Conservation (phyloP, 1,140 invertebrate species). For the Druon quercuslanigerum region DNA sequence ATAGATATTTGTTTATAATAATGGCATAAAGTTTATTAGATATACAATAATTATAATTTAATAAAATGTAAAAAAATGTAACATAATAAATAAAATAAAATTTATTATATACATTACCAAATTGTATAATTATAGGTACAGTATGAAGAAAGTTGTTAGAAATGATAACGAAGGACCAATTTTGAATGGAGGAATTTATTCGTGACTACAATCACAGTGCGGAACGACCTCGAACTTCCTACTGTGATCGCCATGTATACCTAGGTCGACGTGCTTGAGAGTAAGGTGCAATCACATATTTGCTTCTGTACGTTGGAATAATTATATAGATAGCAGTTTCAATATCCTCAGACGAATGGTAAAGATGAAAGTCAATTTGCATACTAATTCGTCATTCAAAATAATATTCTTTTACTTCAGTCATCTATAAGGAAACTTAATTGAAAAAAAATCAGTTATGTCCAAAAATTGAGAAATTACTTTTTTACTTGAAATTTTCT, state of each 20-base stretch:
- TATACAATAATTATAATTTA: no score
- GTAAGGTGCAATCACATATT: constrained; percentile 11
- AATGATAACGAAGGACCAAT: constrained; percentile 2
- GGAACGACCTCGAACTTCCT: constrained; percentile 61
- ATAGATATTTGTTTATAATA: no score
- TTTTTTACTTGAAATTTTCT: no score
- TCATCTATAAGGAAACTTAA: background rate
- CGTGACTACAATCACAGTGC: constrained; percentile 35
- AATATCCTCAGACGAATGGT: background rate
- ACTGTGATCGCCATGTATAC: constrained; percentile 39
- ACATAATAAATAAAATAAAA: no score
- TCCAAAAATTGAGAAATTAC: no score
- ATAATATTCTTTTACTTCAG: background rate
- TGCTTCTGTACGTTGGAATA: background rate
- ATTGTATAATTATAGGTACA: no score
- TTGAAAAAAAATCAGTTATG: no score
- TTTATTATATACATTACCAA: no score
- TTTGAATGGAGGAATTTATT: constrained; percentile 21
- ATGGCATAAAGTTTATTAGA: no score
- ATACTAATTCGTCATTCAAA: background rate
- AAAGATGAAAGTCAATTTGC: background rate
- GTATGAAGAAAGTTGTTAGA: background rate
- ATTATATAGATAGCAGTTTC: constrained; percentile 12
- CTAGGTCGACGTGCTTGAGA: constrained; percentile 12
- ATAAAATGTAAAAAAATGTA: no score